Conservation (phyloP, 2,888 invertebrate species). For the Zaprionus lineosus region DNA sequence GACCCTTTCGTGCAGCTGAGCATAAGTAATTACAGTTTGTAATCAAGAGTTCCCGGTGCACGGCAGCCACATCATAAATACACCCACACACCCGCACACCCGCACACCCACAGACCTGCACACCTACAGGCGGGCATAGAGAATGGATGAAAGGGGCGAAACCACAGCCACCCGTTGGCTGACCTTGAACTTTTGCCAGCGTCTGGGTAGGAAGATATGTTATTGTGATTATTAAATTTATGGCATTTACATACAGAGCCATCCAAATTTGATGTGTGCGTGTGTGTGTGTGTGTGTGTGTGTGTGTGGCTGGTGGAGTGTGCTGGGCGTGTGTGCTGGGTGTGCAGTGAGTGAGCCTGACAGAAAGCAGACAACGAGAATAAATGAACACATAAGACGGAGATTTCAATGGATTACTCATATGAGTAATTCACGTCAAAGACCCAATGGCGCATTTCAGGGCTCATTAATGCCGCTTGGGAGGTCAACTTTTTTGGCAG, state of each 20-base stretch:
- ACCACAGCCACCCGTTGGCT: conserved; percentile 21
- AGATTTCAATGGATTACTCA: conserved; percentile 32
- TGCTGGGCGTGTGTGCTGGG: too few relatives aligned
- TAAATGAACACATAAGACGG: background rate
- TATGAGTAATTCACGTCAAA: conserved; percentile 11
- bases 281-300: too few relatives aligned
- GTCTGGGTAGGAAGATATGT: conserved; percentile 29
- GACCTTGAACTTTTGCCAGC: conserved; percentile 66
- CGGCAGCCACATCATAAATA: conserved; percentile 16
- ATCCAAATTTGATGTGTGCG: conserved; percentile 7
- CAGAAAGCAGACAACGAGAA: conserved; percentile 29
- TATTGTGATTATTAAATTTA: conserved; percentile 68
- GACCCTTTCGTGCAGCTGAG: conserved; percentile 4
- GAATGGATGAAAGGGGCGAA: background rate
- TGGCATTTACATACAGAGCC: conserved; percentile 44
- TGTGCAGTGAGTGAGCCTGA: too few relatives aligned
- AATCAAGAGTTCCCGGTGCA: conserved; percentile 31
- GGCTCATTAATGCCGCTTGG: conserved; percentile 35
- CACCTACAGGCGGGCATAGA: background rate
- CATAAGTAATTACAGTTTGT: conserved; percentile 25
- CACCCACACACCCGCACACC: background rate
- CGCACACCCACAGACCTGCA: background rate
- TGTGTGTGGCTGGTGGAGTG: too few relatives aligned
- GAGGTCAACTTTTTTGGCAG: conserved; percentile 1
- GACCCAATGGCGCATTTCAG: conserved; percentile 21